Conservation (phyloP, 1,140 invertebrate species). For the Drosophila sp. region DNA sequence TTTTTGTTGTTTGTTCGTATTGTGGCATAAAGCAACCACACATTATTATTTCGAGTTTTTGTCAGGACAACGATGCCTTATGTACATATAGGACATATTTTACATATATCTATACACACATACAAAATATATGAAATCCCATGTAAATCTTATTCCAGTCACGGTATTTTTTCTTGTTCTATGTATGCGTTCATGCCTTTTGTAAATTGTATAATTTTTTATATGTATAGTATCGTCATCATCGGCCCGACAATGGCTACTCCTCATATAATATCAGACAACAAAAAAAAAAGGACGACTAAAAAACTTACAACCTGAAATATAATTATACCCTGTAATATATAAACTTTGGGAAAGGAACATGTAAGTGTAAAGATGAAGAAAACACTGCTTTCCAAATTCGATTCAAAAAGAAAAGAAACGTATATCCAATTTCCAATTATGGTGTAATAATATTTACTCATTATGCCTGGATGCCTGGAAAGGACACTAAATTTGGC, state of each 20-base stretch:
- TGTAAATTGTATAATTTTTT: slow-evolving; percentile 78
- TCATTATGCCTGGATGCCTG: too few relatives aligned
- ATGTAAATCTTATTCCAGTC: slow-evolving; percentile 57
- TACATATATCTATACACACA: slow-evolving; percentile 4
- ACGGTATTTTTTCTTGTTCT: slow-evolving; percentile 32
- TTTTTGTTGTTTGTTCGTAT: neutral
- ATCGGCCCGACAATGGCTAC: neutral
- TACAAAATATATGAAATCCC: slow-evolving; percentile 15
- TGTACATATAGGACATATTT: neutral
- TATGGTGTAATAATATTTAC: too few relatives aligned
- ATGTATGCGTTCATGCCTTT: slow-evolving; percentile 45
- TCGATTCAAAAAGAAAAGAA: too few relatives aligned
- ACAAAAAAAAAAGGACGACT: neutral
- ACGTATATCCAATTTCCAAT: too few relatives aligned
- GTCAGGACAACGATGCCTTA: slow-evolving; percentile 8
- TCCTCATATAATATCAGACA: neutral
- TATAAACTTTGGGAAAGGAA: too few relatives aligned
- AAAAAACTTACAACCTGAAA: neutral
- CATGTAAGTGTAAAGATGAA: too few relatives aligned
- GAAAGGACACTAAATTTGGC: too few relatives aligned
- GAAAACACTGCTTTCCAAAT: too few relatives aligned
- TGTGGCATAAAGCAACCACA: neutral
- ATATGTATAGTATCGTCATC: slow-evolving; percentile 1
- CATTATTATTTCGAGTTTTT: neutral
- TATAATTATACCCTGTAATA: too few relatives aligned